Conservation (phyloP, 2,888 invertebrate species). For the Eilema depressum region DNA sequence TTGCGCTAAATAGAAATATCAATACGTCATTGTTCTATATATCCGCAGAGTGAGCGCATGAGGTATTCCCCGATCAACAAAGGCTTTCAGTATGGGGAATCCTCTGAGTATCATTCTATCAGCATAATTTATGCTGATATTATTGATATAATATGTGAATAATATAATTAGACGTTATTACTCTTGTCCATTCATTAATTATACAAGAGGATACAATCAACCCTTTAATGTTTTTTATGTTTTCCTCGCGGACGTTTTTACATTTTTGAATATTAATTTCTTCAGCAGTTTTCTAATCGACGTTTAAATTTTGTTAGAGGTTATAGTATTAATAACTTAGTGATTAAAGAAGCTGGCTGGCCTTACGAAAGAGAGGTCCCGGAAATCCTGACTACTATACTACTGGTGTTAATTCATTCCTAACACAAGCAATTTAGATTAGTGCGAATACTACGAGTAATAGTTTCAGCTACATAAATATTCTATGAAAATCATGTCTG, state of each 20-base stretch:
- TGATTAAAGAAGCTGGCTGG: too few relatives aligned
- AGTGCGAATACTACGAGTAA: too few relatives aligned
- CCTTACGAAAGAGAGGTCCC: too few relatives aligned
- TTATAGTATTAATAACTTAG: neutral
- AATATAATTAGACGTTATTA: neutral
- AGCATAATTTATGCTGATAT: too few relatives aligned
- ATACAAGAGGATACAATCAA: neutral
- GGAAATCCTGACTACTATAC: too few relatives aligned
- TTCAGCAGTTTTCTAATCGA: too few relatives aligned
- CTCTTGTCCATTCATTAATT: neutral
- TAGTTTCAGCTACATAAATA: too few relatives aligned
- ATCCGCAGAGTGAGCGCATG: neutral
- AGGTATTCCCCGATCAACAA: neutral
- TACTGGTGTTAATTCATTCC: too few relatives aligned
- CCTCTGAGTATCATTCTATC: constrained; percentile 1
- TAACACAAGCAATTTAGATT: too few relatives aligned
- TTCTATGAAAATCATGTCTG: too few relatives aligned
- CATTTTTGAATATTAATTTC: neutral
- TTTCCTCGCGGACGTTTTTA: neutral
- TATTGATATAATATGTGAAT: neutral
- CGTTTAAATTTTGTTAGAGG: too few relatives aligned
- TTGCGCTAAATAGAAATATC: neutral
- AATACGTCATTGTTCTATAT: neutral
- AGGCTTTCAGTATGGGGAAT: neutral
- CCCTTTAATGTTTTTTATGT: neutral